Base-by-base conservation (phyloP, 2,888 invertebrate genomes). In the Phortica magna region DNA sequence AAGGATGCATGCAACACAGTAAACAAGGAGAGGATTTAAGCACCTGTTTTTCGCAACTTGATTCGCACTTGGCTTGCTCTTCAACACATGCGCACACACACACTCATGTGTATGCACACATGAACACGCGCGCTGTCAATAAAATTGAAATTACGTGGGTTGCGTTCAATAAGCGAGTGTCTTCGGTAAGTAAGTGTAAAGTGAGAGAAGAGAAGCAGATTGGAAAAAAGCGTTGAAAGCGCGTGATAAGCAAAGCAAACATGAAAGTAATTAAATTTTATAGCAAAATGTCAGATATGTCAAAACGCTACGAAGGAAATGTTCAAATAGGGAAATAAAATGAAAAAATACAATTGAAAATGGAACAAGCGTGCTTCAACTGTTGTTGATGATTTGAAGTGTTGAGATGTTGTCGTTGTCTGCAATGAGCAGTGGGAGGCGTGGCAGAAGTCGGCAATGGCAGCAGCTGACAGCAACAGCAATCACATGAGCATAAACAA, bases 181-280 rank as follows among this genome's bases (percentile, higher is more conserved):
- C 12, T 12, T 55, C n/a, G n/a, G n/a, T n/a, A 17, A 55, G 57
- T 57, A 57, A 2, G 19, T n/a, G 57, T 1, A 14, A 57, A 57
- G n/a, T 14, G 19, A 7, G n/a, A n/a, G n/a, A n/a, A n/a, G n/a
- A n/a, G n/a, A n/a, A n/a, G n/a, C n/a, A n/a, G n/a, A n/a, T n/a
- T n/a, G 17, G 3, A 55, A 7, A 55, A 55, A 55, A 12, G 10
- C 61, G 5, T 61, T 77, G 39, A 22, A 43, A n/a, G 61, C 53
- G 64, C 14, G 43, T 68, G 9, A 7, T 70, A 72, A 12, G 65
- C 73, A 76, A 78, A 67, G 73, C 76, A 77, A 75, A 78, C 79
- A 48, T 31, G 31, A 76, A 74, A 76, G 78, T 80, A 82, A 83
- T 86, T 83, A 82, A 71, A 79, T 67, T 77, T 80, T 73, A 83